Percentiles rank a stretch among this genome's conserved stretches.
These are phyloP conservation scores for Mustelus asterias DNA, from an alignment of 2,113 vertebrate genomes.

Conservation along the genomic window DNA sequence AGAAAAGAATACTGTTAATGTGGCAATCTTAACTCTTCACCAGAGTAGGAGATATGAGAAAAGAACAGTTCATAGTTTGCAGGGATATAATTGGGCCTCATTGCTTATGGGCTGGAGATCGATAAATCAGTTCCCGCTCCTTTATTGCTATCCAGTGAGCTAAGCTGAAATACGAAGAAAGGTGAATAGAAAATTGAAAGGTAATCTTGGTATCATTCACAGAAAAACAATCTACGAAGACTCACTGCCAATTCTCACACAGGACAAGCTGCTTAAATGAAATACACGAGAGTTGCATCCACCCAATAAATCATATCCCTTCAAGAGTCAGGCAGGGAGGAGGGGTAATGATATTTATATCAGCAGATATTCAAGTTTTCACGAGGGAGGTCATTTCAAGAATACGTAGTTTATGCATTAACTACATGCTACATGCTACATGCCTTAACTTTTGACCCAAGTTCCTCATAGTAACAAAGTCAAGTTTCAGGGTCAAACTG, in stretches of 20 bases:
- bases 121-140: background rate
- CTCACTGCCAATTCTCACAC: background rate
- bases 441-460: background rate
- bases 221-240: background rate
- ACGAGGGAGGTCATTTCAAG: background rate
- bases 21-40: background rate
- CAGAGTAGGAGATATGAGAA: background rate
- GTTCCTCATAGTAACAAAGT: background rate
- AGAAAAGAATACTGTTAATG: background rate
- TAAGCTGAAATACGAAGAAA: background rate
- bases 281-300: background rate
- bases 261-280: background rate
- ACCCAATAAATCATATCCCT: background rate
- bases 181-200: background rate
- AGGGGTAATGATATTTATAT: background rate
- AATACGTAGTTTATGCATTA: background rate
- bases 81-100: background rate
- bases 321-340: background rate
- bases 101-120: background rate
- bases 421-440: background rate
- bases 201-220: background rate
- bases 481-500: background rate
- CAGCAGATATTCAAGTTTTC: background rate
- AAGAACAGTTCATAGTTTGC: background rate
- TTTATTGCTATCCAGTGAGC: background rate